A percentile compares a stretch with the other conserved stretches of the same genome.
Conservation (phyloP, 30 jellyfish, hydroid and myxozoan genomes). For the Clytia hemisphaerica region DNA sequence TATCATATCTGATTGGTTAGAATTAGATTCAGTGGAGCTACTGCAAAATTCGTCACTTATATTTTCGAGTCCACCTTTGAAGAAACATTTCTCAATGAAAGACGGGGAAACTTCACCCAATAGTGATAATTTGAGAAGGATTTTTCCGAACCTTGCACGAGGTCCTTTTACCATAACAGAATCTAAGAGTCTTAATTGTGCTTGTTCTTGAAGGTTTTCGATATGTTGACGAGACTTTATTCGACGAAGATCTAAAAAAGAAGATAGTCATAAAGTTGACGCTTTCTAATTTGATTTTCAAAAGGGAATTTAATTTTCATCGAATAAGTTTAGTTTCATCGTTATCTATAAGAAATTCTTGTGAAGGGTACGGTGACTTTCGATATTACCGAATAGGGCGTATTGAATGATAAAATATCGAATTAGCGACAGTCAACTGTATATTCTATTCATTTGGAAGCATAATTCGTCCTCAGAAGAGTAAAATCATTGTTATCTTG, state of each 20-base stretch:
- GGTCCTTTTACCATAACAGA: slow-evolving; percentile 35
- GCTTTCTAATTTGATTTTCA: too few species aligned
- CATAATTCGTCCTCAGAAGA: too few species aligned
- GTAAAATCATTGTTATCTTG: too few species aligned
- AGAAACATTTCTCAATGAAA: slow-evolving; percentile 46
- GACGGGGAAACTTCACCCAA: slow-evolving; percentile 35
- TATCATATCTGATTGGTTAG: too few species aligned
- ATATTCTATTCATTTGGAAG: too few species aligned
- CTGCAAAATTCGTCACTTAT: slow-evolving; percentile 44
- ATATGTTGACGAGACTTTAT: slow-evolving; percentile 38
- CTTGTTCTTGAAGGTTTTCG: slow-evolving; percentile 70
- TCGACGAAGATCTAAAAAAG: slow-evolving; percentile 45
- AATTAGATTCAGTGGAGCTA: too few species aligned
- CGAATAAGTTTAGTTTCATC: too few species aligned
- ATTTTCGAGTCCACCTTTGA: slow-evolving; percentile 48
- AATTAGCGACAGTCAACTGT: too few species aligned
- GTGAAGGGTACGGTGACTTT: not conserved
- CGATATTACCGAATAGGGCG: not conserved
- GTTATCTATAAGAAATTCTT: too few species aligned
- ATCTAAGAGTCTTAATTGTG: slow-evolving; percentile 63
- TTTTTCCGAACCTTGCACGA: slow-evolving; percentile 57
- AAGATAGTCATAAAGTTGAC: not conserved
- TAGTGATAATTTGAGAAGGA: slow-evolving; percentile 51
- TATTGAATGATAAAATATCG: too few species aligned
- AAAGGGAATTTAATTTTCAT: too few species aligned